Conservation (phyloP, 2,888 invertebrate genomes). For the Gibbula magus region DNA sequence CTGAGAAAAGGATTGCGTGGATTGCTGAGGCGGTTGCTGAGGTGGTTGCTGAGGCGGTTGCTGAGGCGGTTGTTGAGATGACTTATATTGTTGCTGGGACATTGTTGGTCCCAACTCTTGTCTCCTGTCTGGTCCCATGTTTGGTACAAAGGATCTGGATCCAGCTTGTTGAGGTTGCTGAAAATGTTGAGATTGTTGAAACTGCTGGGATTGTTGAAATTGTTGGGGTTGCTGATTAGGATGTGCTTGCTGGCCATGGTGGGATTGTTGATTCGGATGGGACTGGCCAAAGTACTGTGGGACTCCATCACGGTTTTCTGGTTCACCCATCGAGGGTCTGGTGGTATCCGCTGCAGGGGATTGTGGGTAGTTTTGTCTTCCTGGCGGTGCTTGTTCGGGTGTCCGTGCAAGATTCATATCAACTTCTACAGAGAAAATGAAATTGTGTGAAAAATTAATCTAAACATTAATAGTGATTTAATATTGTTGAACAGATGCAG, state of each 20-base stretch:
- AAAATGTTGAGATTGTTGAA: background rate
- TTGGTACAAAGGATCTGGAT: background rate
- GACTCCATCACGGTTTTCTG: slow-evolving; percentile 8
- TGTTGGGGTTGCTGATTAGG: background rate
- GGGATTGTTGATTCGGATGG: background rate
- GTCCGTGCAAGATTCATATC: slow-evolving; percentile 23
- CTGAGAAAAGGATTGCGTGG: background rate
- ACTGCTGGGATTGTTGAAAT: background rate
- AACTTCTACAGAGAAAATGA: slow-evolving; percentile 25
- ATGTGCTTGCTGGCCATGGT: background rate
- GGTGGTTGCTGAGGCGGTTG: background rate
- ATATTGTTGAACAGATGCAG: background rate
- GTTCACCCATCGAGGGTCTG: background rate
- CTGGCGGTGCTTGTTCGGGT: background rate
- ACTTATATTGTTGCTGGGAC: background rate
- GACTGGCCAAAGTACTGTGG: background rate
- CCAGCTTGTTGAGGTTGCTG: background rate
- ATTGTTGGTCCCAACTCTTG: background rate
- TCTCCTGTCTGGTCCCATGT: slow-evolving; percentile 10
- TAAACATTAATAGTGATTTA: background rate
- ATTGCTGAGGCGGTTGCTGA: background rate
- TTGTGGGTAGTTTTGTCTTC: slow-evolving; percentile 19
- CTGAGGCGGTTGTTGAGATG: background rate
- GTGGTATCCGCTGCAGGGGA: slow-evolving; percentile 13
- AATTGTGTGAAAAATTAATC: background rate